Evolutionary conservation across 2,113 vertebrate species (phyloP).

Genomic region (Myxocyprinus asiaticus): DNA sequence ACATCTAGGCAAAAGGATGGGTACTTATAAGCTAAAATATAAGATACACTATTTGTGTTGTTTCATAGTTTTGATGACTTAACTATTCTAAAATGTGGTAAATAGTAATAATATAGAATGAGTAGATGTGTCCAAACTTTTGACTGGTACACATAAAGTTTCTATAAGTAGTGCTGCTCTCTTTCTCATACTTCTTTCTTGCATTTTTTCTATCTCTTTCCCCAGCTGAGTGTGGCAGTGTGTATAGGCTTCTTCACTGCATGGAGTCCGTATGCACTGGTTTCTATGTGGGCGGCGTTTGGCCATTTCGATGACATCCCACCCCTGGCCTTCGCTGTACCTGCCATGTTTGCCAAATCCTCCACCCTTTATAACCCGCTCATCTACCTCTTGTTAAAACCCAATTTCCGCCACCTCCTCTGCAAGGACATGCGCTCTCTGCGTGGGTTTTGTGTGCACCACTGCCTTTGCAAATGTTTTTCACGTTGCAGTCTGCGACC

Average conservation of each 20-base stretch:
- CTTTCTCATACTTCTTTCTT: not conserved
- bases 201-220: conserved; percentile 18
- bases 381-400: conserved; percentile 65
- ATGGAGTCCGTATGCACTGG: conserved; percentile 68
- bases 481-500: conserved; percentile 28
- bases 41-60: too few species aligned
- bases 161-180: too few species aligned
- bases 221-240: conserved; percentile 65
- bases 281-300: conserved; percentile 67
- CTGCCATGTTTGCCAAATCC: conserved; percentile 69
- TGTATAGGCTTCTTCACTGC: conserved; percentile 66
- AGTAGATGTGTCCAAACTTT: too few species aligned
- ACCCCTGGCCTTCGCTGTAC: conserved; percentile 64
- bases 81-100: too few species aligned
- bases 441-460: conserved; percentile 46
- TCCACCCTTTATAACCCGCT: conserved; percentile 67
- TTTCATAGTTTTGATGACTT: too few species aligned
- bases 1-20: too few species aligned
- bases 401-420: conserved; percentile 60
- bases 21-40: too few species aligned
- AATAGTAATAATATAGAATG: too few species aligned
- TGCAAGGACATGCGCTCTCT: conserved; percentile 53
- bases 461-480: conserved; percentile 16
- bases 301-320: conserved; percentile 63
- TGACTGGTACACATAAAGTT: too few species aligned